A percentile compares a stretch with the other conserved stretches of the same genome.
Conservation (phyloP, 1,140 invertebrate genomes). For the Microplitis demolitor region DNA sequence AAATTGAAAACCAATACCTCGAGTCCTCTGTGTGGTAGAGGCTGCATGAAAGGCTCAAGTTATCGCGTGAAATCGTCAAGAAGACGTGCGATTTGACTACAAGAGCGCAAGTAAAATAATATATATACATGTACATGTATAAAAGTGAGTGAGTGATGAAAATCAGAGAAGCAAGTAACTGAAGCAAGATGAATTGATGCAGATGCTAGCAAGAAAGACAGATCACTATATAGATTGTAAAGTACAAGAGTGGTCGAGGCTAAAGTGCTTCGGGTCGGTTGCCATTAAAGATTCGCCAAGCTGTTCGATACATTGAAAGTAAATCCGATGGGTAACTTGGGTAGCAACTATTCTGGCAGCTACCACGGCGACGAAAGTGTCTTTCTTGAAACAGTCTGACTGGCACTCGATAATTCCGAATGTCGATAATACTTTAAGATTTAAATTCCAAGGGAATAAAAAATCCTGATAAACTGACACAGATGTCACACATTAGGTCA, state of each 20-base stretch:
- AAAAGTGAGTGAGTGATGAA: background rate
- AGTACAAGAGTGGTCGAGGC: constrained; percentile 6
- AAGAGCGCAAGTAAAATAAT: no score
- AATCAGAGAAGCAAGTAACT: background rate
- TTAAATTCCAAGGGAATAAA: no score
- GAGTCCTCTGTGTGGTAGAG: background rate
- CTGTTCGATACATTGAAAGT: constrained; percentile 1
- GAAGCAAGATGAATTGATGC: constrained; percentile 12
- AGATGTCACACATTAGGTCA: no score
- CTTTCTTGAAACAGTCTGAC: background rate
- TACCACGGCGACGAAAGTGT: background rate
- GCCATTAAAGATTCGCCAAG: constrained; percentile 11
- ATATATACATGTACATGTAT: background rate
- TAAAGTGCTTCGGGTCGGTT: constrained; percentile 15
- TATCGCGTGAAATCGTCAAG: constrained; percentile 10
- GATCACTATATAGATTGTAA: no score
- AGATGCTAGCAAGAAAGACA: background rate
- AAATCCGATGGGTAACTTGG: constrained; percentile 8
- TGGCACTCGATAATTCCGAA: no score
- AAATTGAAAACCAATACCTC: constrained; percentile 50
- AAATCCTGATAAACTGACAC: no score
- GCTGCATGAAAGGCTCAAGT: constrained; percentile 8
- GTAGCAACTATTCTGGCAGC: background rate
- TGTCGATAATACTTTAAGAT: no score
- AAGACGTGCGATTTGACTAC: background rate